These are phyloP conservation scores for Mythimna ferrago DNA, from an alignment of 2,888 invertebrate species.

Conservation along the genomic window DNA sequence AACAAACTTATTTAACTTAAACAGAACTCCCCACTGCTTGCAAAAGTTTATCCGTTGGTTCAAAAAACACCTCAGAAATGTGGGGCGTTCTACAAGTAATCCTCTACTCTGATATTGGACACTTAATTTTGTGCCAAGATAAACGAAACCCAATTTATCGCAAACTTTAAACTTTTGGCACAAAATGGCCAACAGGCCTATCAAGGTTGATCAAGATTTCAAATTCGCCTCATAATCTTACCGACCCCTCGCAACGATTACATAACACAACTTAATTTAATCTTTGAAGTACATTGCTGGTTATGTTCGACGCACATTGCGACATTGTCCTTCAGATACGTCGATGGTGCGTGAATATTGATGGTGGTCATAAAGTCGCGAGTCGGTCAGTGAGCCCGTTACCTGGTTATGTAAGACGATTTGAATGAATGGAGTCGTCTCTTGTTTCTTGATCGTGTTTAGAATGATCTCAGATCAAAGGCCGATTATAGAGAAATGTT, in stretches of 20 bases:
- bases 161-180: slow-evolving; percentile 18
- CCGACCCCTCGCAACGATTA: slow-evolving; percentile 29
- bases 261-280: slow-evolving; percentile 49
- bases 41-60: neutral
- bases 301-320: slow-evolving; percentile 54
- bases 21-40: neutral
- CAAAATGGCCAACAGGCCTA: slow-evolving; percentile 11
- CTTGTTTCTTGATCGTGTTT: slow-evolving; percentile 53
- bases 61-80: neutral
- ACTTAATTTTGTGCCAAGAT: neutral
- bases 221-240: slow-evolving; percentile 30
- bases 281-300: slow-evolving; percentile 43
- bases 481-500: slow-evolving; percentile 35
- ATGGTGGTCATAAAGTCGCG: slow-evolving; percentile 64
- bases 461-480: slow-evolving; percentile 28
- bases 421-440: slow-evolving; percentile 60
- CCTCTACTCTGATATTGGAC: neutral
- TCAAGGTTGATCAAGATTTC: slow-evolving; percentile 40
- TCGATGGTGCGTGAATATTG: slow-evolving; percentile 66
- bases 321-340: slow-evolving; percentile 57
- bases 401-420: slow-evolving; percentile 65
- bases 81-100: neutral
- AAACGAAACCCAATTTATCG: slow-evolving; percentile 1
- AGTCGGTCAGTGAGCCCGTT: slow-evolving; percentile 70
- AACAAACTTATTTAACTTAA: slow-evolving; percentile 1